These are phyloP conservation scores for Astropecten irregularis DNA, from an alignment of 53 echinoderm and acorn worm species.

Conservation along the genomic window DNA sequence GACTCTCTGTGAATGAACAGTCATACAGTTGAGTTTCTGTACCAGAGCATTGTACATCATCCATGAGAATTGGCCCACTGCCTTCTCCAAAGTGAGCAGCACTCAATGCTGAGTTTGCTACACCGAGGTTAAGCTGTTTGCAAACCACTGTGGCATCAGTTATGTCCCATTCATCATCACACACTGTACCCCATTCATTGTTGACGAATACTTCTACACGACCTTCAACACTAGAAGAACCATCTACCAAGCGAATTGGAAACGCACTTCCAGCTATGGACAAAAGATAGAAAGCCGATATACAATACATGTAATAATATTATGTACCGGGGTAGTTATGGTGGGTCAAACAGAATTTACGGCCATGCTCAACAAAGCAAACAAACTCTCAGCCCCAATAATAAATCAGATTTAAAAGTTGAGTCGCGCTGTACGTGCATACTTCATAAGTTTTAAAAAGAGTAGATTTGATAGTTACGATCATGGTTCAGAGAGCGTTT, in stretches of 20 bases:
- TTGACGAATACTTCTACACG: conserved; percentile 4
- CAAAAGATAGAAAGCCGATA: too few species aligned
- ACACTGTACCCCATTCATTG: conserved; percentile 5
- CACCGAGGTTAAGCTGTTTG: neutral
- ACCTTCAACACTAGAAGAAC: neutral
- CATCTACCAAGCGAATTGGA: neutral
- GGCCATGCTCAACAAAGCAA: too few species aligned
- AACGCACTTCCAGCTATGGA: neutral
- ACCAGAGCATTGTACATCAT: conserved; percentile 29
- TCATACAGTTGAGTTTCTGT: neutral
- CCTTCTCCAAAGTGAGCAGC: conserved; percentile 54
- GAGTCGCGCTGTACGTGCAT: too few species aligned
- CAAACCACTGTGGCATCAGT: conserved; percentile 41
- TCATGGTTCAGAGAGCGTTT: too few species aligned
- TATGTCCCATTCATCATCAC: conserved; percentile 56
- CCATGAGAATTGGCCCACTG: conserved; percentile 16
- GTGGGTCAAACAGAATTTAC: too few species aligned
- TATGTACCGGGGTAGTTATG: too few species aligned
- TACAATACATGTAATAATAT: too few species aligned
- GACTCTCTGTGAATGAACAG: too few species aligned
- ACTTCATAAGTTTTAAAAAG: too few species aligned
- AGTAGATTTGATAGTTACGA: too few species aligned
- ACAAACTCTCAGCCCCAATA: too few species aligned
- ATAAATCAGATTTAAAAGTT: too few species aligned
- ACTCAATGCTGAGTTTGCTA: conserved; percentile 1